Base-by-base conservation (phyloP, 2,797 vertebrate genomes). In the Platalea minor region DNA sequence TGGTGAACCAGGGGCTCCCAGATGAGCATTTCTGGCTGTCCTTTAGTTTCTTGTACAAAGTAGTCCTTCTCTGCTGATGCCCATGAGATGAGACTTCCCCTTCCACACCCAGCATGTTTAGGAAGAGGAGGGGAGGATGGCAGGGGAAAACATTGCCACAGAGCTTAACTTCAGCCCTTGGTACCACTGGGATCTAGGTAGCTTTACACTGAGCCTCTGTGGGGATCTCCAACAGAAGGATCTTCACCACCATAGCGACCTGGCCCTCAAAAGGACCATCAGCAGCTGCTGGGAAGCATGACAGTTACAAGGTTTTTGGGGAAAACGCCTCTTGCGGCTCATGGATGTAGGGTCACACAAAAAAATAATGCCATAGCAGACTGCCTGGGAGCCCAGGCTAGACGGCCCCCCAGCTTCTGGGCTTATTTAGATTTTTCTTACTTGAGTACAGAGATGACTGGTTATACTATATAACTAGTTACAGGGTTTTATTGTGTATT, bases 401-500 rank as follows among this genome's bases (percentile, higher is more conserved):
- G 31, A 48, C 18, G 59, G 13, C 4, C 7, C 13, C 37, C 5
- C 15, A 50, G 35, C 39, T 86, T 75, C 23, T 70, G 51, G n/a
- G 11, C 5, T 65, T 51, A 19, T 37, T 84, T 56, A 15, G 81
- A 18, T 29, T 82, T 67, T 77, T 69, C 23, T 74, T 6, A 48
- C 14, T 25, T 59, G 17, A 68, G 4, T 72, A 54, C 16, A 78
- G 53, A 72, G 9, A 7, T 56, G 31, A 25, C 6, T 35, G 7
- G 4, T 37, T 70, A 43, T 48, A 29, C 50, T 33, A 48, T 35
- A 24, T 33, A 43, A 33, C 10, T 76, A 33, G 13, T 64, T 56
- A 45, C 7, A 76, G 20, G 17, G 0, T 0, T 1, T 17, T 37
- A 59, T 65, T 59, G 5, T 54, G 2, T 31, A 20, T 65, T 89